Base-by-base conservation (phyloP, 2,888 invertebrate genomes). In the Parapristionchus giblindavisi region DNA sequence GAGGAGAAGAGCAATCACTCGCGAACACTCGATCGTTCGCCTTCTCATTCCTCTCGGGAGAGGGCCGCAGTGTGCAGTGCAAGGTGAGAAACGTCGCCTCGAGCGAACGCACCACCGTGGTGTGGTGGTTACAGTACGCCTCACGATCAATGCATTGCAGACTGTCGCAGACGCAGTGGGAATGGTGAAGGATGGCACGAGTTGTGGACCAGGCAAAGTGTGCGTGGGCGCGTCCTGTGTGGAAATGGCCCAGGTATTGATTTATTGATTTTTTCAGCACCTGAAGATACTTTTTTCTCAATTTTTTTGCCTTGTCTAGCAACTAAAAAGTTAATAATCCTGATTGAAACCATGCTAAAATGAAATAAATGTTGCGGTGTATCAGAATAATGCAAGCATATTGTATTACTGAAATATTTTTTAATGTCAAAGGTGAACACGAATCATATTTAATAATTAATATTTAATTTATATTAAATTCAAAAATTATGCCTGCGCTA, bases 1-100 rank as follows among this genome's bases (percentile, higher is more conserved):
- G 73, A 89, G 94, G 94, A 88, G 92, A 92, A 76, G 96, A 96
- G 52, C 29, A 72, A 2, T 40, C 63, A 0, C 52, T 40, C 27
- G 36, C 48, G 21, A 43, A 40, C 32, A 27, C 54, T 36, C 75
- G 65, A 3, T 63, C 75, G 6, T 63, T 65, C 65, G 65, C 75
- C 63, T 63, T 63, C 75, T 65, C 54, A 1, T 65, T 65, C 34
- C 36, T 75, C 8, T 34, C 48, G 2, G 11, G 8, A 5, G 65
- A 65, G 40, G 65, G 65, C 24, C 54, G 65, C 52, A 63, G 24
- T 17, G 65, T 65, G 29, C 82, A 82, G 75, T 82, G 82, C 78
- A 82, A 73, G 71, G 71, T 71, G 27, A 34, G 58, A 3, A 36
- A 27, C 27, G 56, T 32, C 4, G 56, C 27, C 8, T 29, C 32